Conservation (phyloP, 2,113 vertebrate species). For the Suricata suricatta region DNA sequence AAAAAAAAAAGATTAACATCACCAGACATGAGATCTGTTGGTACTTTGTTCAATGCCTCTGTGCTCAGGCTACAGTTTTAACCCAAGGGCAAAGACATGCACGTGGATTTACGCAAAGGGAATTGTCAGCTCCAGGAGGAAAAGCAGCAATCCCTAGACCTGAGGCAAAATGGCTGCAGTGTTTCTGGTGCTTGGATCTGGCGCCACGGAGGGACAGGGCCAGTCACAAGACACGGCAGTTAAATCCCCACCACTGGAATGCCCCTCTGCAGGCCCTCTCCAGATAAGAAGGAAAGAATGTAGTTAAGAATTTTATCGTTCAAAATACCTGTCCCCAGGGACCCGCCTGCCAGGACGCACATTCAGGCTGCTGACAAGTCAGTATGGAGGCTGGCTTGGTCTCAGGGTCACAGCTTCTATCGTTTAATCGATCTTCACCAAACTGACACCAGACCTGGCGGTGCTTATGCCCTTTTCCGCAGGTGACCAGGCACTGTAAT, state of each 20-base stretch:
- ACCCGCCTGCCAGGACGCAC: constrained; percentile 98
- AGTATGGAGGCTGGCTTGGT: constrained; percentile 92
- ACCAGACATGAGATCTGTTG: background rate
- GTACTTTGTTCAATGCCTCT: background rate
- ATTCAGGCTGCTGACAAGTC: constrained; percentile 95
- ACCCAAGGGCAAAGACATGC: background rate
- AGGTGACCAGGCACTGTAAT: constrained; percentile 95
- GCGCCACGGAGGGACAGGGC: background rate
- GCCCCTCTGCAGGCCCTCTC: background rate
- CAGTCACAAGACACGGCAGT: background rate
- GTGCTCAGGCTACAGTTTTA: background rate
- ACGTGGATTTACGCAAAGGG: background rate
- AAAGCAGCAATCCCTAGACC: background rate
- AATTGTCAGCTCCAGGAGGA: background rate
- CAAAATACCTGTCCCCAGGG: constrained; percentile 95
- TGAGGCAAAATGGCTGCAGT: background rate
- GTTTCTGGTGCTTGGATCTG: background rate
- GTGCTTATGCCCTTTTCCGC: constrained; percentile 96
- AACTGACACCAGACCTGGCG: constrained; percentile 98
- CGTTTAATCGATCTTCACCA: constrained; percentile 92
- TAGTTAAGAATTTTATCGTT: constrained; percentile 68
- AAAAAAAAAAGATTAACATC: background rate
- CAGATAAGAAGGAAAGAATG: constrained; percentile 30
- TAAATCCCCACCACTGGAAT: background rate
- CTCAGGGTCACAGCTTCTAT: constrained; percentile 90